Evolutionary conservation across 92 coral and sea anemone genomes (phyloP), one percentile per base, ranked within the genome.

Genomic region (Scolanthus callimorphus): DNA sequence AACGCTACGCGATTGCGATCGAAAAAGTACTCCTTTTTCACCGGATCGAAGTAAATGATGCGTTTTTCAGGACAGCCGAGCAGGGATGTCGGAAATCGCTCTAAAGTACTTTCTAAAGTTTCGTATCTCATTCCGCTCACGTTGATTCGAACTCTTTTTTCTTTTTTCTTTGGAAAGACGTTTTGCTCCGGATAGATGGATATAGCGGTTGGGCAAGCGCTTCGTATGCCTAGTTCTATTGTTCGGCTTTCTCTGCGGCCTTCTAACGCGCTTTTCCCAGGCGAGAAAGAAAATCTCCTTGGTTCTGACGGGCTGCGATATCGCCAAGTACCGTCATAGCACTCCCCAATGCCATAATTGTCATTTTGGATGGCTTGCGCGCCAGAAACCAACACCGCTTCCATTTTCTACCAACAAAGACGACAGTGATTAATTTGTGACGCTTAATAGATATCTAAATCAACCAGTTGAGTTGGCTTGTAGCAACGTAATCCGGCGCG

Each of bases 91-190:
- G 99, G 98, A 66, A 73, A 94, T 39, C 86, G 80, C 29, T 81
- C 80, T 28, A 94, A 69, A 15, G 99, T 94, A 27, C 90, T 77
- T 61, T 94, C 99, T 1, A 89, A 77, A 46, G 99, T 94, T 61
- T 89, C 99, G 51, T 61, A 94, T n/a, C 79, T 61, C 89, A 90
- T 85, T 51, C 99, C 99, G 31, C 97, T 74, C 11, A 94, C 87
- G 57, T 94, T 94, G 25, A 94, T 89, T 59, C 62, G 74, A 26
- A 90, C 81, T 4, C 95, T 58, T 6, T 76, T 69, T 71, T 78
- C 86, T 31, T 86, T 76, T 56, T 80, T 61, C 70, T 79, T 84
- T 3, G 67, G 58, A 20, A 84, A 39, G 8, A 80, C 25, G 27
- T 74, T 81, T 22, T 64, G 51, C 17, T 73, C 90, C 20, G 64